These are phyloP conservation scores for Eristalis arbustorum DNA, from an alignment of 2,888 invertebrate species.

Conservation along the genomic window DNA sequence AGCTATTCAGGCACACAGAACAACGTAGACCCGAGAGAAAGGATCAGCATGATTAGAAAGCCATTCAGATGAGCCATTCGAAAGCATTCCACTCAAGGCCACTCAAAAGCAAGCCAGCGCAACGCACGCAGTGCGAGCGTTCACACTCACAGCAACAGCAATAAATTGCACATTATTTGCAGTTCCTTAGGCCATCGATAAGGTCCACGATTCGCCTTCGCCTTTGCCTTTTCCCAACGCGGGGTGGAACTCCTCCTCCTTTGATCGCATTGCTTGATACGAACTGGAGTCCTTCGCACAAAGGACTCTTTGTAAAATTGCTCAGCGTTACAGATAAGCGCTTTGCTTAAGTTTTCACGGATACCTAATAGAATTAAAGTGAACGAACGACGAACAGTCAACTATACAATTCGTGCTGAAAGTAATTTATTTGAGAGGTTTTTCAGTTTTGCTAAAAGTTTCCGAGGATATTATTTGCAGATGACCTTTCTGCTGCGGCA, in stretches of 20 bases:
- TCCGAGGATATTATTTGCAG: conserved; percentile 30
- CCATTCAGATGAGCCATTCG: neutral
- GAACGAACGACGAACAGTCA: conserved; percentile 2
- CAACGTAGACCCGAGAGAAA: neutral
- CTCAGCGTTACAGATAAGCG: neutral
- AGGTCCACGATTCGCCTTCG: neutral
- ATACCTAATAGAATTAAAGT: neutral
- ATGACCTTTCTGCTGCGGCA: conserved; percentile 50
- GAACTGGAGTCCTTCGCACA: neutral
- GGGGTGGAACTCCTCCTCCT: neutral
- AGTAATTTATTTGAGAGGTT: conserved; percentile 63
- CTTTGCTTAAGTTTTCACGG: neutral
- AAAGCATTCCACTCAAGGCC: neutral
- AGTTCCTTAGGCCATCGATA: neutral
- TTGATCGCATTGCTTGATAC: neutral
- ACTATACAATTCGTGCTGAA: conserved; percentile 15
- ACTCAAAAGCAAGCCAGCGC: neutral
- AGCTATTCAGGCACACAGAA: neutral
- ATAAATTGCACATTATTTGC: neutral
- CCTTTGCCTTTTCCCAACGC: neutral
- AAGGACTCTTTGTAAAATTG: neutral
- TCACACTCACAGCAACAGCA: neutral
- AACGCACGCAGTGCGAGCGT: neutral
- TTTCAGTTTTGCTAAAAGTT: conserved; percentile 18
- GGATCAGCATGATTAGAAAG: neutral